These are phyloP conservation scores for Lasioglossum figueresi DNA, from an alignment of 2,888 invertebrate species.

Conservation along the genomic window DNA sequence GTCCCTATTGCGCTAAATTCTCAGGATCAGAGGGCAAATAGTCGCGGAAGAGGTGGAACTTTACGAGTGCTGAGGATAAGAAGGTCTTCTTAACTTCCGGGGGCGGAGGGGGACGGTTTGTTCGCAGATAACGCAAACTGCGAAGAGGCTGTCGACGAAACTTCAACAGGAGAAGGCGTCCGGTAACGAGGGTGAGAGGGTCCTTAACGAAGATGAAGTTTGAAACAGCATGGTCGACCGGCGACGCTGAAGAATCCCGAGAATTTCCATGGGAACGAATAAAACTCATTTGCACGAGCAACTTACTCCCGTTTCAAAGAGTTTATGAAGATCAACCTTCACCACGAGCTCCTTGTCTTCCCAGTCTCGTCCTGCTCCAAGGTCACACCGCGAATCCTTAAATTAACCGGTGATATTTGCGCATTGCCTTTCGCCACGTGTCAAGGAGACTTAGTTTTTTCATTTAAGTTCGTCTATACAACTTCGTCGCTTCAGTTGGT, in stretches of 20 bases:
- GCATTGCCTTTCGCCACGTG: constrained; percentile 7
- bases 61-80: not conserved
- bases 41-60: not conserved
- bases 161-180: constrained; percentile 50
- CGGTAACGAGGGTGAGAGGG: constrained; percentile 43
- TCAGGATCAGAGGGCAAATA: not conserved
- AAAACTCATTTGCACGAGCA: not conserved
- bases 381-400: not conserved
- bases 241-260: not conserved
- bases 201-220: constrained; percentile 74
- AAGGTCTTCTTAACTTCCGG: not conserved
- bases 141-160: constrained; percentile 72
- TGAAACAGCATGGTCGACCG: constrained; percentile 46
- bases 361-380: not conserved
- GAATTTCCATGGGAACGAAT: not conserved
- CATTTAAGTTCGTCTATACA: constrained; percentile 24
- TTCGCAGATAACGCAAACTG: constrained; percentile 73
- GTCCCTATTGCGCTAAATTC: not conserved
- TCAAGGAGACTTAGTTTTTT: constrained; percentile 46
- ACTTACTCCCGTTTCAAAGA: not conserved
- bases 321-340: not conserved
- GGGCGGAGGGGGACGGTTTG: not conserved
- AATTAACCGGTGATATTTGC: not conserved
- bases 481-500: not conserved
- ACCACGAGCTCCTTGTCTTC: not conserved